Base-by-base conservation (phyloP, 2,113 vertebrate genomes). In the Xenopus laevis region DNA sequence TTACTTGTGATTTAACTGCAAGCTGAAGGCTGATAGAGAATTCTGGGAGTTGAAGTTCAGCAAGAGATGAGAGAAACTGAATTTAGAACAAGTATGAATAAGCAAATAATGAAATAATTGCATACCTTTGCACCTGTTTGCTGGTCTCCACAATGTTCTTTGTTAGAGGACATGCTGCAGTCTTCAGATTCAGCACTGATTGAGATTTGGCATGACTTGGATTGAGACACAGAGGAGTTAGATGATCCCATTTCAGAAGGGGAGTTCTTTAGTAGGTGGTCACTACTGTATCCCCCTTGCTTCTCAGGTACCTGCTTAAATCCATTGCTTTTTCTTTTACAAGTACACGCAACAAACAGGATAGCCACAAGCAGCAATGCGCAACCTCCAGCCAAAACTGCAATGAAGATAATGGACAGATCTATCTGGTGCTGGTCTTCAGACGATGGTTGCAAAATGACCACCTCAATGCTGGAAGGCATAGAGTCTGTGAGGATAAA, bases 291-390 rank as follows among this genome's bases (percentile, higher is more conserved):
- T 10, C 15, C 11, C 1, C 15, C 7, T 0, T 11, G 10, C 40
- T 74, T 13, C 17, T 9, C 5, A 0, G 13, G 13, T 15, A 18
- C 13, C 20, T 33, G 64, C 13, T 55, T 67, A 4, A 33, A 61
- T 65, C n/a, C 15, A 18, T 18, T 40, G 40, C 44, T 67, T 53
- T 79, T 82, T 16, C 71, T 47, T 44, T 79, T 83, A 78, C 86
- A 89, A 1, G 79, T 86, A 45, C 88, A 81, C 18, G 82, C 79
- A 0, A 89, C 83, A 4, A 74, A 71, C 18, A 89, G 71, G 13
- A 90, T 84, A 17, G 87, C 86, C 70, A 88, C 74, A 50, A 91
- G 78, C 69, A 90, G 61, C 81, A 92, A 71, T 0, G 78, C 82
- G 9, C 89, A 88, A 0, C 84, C 84, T n/a, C 86, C 82, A 0